Conservation (phyloP, 2,888 invertebrate genomes). For the Helleia helle region DNA sequence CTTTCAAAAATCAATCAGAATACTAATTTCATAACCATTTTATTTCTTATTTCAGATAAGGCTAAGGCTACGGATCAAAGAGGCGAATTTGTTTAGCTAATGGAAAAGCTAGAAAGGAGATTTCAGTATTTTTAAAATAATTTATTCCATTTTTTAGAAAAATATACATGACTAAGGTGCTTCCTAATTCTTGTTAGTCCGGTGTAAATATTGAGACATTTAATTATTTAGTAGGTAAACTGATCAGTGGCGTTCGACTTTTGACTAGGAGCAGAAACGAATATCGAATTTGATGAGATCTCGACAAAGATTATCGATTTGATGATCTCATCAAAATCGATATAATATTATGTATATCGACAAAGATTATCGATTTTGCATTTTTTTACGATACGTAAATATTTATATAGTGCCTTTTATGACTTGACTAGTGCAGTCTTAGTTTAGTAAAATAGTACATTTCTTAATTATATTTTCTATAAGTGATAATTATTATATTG, state of each 20-base stretch:
- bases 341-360: too few species aligned
- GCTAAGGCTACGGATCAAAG: too few species aligned
- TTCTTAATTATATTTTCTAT: too few species aligned
- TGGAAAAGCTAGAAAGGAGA: background rate
- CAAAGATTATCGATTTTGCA: too few species aligned
- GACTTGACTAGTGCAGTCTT: background rate
- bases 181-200: background rate
- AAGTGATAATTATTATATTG: too few species aligned
- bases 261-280: background rate
- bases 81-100: background rate
- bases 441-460: background rate
- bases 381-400: background rate
- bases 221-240: background rate
- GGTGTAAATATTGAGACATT: background rate
- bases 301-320: too few species aligned
- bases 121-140: background rate
- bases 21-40: too few species aligned
- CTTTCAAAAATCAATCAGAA: too few species aligned
- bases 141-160: background rate
- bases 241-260: background rate
- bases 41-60: conserved; percentile 12
- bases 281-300: too few species aligned
- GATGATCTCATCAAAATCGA: too few species aligned
- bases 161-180: background rate
- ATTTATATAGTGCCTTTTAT: background rate